Percentiles rank a stretch among this genome's conserved stretches.
Conservation (phyloP, 2,797 vertebrate genomes). For the Chaetophractus vellerosus region DNA sequence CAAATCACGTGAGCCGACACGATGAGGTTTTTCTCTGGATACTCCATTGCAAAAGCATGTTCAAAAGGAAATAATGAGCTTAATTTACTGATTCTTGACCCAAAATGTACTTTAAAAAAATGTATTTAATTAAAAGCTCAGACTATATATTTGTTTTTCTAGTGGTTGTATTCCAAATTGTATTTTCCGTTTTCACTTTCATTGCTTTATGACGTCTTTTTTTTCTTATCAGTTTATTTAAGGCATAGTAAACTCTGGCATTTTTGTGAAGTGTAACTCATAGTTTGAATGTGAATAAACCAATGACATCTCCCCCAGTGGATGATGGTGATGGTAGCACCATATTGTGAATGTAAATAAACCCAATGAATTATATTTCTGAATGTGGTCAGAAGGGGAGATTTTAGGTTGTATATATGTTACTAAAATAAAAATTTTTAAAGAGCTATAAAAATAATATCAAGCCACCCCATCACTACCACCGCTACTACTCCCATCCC, state of each 20-base stretch:
- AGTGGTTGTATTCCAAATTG: background rate
- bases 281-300: slow-evolving; percentile 30
- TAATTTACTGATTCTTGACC: background rate
- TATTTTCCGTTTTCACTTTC: background rate
- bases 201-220: background rate
- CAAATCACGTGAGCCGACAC: background rate
- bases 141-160: background rate
- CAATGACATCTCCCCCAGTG: background rate
- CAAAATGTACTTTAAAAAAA: background rate
- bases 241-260: background rate
- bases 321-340: no score
- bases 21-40: background rate
- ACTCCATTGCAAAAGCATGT: background rate
- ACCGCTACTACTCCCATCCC: background rate
- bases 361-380: no score
- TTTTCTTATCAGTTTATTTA: slow-evolving; percentile 2
- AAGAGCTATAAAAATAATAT: no score
- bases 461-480: no score
- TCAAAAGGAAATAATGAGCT: background rate
- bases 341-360: no score
- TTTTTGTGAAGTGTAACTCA: background rate
- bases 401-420: no score
- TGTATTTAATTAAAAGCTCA: no score
- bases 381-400: no score
- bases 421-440: no score